Conservation (phyloP, 2,888 invertebrate species). For the Rotaria magnacalcarata region DNA sequence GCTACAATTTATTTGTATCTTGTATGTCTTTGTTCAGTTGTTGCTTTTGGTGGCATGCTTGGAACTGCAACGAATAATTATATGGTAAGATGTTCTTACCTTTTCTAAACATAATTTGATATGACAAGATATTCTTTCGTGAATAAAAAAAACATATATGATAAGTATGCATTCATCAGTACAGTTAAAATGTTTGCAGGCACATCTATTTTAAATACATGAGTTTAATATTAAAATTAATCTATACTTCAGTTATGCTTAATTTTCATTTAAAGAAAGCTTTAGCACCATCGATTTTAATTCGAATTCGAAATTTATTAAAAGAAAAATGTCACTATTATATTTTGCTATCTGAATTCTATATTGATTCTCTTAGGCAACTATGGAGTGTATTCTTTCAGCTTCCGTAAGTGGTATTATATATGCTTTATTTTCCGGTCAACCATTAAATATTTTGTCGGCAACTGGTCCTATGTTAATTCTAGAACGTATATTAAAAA, state of each 20-base stretch:
- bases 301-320: too few species aligned
- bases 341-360: background rate
- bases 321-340: too few species aligned
- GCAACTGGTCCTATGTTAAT: conserved; percentile 94
- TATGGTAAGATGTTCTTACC: conserved; percentile 48
- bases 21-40: conserved; percentile 58
- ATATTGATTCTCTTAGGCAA: conserved; percentile 53
- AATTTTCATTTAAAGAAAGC: too few species aligned
- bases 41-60: conserved; percentile 58
- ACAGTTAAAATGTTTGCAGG: too few species aligned
- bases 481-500: conserved; percentile 90
- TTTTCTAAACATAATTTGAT: too few species aligned
- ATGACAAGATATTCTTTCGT: too few species aligned
- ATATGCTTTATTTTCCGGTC: conserved; percentile 60
- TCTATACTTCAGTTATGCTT: too few species aligned
- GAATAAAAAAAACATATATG: too few species aligned
- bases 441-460: conserved; percentile 67
- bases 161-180: too few species aligned
- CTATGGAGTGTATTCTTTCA: conserved; percentile 63
- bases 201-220: too few species aligned
- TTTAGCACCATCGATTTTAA: too few species aligned
- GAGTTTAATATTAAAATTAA: too few species aligned
- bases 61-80: conserved; percentile 55
- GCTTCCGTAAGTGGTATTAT: conserved; percentile 59
- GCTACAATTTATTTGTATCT: conserved; percentile 59